Percentiles rank a stretch among this genome's conserved stretches.
phyloP scores from a whole-genome alignment of 1,140 invertebrate species.

The Zeugodacus cucurbitae region DNA sequence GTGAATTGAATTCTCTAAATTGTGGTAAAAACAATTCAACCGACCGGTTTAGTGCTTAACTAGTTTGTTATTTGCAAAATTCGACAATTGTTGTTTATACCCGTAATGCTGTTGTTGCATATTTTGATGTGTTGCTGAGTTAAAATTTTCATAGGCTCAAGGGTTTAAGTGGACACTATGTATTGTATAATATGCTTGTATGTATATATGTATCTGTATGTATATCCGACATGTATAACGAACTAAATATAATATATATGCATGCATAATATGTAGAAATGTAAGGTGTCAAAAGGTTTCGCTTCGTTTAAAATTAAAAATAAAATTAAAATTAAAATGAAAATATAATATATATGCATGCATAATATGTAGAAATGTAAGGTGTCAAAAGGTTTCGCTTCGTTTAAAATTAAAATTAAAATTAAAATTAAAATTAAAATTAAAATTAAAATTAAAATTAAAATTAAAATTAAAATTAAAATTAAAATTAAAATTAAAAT shows the following conservation, averaged over 20 bases:
- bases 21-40: conserved; percentile 28
- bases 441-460: neutral
- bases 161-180: conserved; percentile 5
- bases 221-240: too few species aligned
- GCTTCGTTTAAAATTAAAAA: neutral
- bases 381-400: neutral
- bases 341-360: neutral
- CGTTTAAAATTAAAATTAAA: neutral
- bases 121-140: conserved; percentile 28
- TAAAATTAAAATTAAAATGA: too few species aligned
- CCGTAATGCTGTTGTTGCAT: conserved; percentile 5
- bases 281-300: neutral
- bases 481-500: too few species aligned
- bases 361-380: neutral
- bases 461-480: neutral
- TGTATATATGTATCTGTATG: neutral
- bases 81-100: conserved; percentile 12
- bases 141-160: conserved; percentile 32
- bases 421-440: too few species aligned
- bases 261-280: neutral
- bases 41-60: neutral
- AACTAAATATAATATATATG: neutral
- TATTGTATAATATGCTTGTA: neutral
- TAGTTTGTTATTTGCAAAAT: conserved; percentile 24
- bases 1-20: conserved; percentile 38